Conservation (phyloP, 1,140 invertebrate genomes). For the Branchinecta lindahli region DNA sequence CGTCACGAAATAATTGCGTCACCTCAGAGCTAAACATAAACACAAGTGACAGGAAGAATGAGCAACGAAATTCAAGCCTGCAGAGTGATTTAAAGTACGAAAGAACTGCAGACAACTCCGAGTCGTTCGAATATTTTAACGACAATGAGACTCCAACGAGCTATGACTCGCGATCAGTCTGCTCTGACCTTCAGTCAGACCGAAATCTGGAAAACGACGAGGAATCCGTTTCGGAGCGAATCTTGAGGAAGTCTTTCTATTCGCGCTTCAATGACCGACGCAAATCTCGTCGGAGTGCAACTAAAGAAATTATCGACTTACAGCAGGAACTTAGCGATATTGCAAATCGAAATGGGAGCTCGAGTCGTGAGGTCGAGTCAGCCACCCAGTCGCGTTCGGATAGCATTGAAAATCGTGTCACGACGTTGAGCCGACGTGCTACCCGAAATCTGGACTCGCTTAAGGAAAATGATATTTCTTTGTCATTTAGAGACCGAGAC, state of each 20-base stretch:
- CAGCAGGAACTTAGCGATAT: background rate
- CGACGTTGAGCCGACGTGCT: background rate
- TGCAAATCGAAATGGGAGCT: background rate
- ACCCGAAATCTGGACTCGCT: background rate
- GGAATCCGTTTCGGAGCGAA: constrained; percentile 66
- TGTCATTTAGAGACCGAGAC: constrained; percentile 1
- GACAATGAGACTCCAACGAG: constrained; percentile 27
- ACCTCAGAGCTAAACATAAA: background rate
- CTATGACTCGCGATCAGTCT: constrained; percentile 50
- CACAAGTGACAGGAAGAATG: background rate
- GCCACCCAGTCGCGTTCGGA: background rate
- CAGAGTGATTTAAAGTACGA: background rate
- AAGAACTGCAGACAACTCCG: background rate
- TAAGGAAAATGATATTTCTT: background rate
- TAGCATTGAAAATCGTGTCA: background rate
- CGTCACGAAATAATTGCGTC: background rate
- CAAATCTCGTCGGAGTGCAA: constrained; percentile 15
- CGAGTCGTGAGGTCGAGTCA: background rate
- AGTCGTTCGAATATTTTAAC: background rate
- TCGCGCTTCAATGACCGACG: constrained; percentile 50
- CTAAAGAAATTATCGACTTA: constrained; percentile 11
- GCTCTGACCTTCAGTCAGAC: constrained; percentile 38
- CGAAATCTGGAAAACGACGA: constrained; percentile 31
- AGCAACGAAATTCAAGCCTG: background rate
- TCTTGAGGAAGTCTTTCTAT: constrained; percentile 72